phyloP scores from a whole-genome alignment of 1,140 invertebrate genomes.

The Ceratoteleas bidentatus region DNA sequence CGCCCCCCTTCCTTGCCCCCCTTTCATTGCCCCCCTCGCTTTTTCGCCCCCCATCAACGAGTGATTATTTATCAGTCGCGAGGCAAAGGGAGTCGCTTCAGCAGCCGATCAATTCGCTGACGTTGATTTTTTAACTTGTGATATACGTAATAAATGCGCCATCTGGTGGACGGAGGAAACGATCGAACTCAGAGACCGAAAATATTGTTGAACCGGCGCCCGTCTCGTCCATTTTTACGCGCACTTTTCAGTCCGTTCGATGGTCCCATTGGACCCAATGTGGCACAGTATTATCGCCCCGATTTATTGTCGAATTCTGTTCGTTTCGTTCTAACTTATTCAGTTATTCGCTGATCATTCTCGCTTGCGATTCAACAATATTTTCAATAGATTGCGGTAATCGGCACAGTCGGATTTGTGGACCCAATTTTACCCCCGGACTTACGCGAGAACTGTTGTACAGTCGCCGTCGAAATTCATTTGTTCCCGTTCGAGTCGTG shows the following conservation, averaged over 20 bases:
- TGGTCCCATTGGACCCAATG: neutral
- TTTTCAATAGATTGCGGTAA: slow-evolving; percentile 59
- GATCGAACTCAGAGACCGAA: slow-evolving; percentile 20
- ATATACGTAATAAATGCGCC: slow-evolving; percentile 49
- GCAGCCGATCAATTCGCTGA: neutral
- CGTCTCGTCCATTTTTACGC: no score
- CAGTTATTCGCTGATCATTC: no score
- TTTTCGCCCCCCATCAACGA: neutral
- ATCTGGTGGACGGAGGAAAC: slow-evolving; percentile 58
- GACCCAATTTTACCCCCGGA: slow-evolving; percentile 23
- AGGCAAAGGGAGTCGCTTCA: no score
- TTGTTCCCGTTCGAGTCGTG: slow-evolving; percentile 39
- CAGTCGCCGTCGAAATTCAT: slow-evolving; percentile 36
- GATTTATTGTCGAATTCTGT: no score
- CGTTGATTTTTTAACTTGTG: slow-evolving; percentile 37
- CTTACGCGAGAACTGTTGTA: slow-evolving; percentile 31
- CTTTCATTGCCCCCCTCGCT: neutral
- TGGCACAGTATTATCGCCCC: slow-evolving; percentile 33
- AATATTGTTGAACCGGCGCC: slow-evolving; percentile 66
- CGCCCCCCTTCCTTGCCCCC: neutral
- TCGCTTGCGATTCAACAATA: slow-evolving; percentile 52
- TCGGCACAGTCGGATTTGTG: slow-evolving; percentile 38
- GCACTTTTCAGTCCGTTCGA: slow-evolving; percentile 29
- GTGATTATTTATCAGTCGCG: no score
- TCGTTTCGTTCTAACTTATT: neutral